Conservation (phyloP, 1,140 invertebrate genomes). For the Drosophila orosa region DNA sequence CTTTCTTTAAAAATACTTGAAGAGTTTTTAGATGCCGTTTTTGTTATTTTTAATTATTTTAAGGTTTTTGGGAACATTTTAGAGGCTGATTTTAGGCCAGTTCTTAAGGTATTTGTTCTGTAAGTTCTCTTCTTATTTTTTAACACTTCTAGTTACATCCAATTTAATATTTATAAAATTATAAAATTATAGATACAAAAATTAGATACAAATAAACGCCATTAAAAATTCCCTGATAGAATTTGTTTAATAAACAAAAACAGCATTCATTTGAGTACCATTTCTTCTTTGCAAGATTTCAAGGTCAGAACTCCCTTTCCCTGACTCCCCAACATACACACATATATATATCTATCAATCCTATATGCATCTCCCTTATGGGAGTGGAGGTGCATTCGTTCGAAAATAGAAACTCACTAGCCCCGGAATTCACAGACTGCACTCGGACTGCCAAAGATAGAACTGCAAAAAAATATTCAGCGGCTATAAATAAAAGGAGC, state of each 20-base stretch:
- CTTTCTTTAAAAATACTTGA: no score
- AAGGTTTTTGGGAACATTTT: not conserved
- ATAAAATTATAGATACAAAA: not conserved
- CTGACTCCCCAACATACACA: not conserved
- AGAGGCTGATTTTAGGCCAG: not conserved
- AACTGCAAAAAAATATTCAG: conserved; percentile 40
- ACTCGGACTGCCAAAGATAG: conserved; percentile 44
- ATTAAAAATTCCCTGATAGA: not conserved
- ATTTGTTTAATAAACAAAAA: not conserved
- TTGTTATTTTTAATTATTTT: no score
- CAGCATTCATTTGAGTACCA: not conserved
- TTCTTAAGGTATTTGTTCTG: no score
- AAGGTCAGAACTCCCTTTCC: conserved; percentile 44
- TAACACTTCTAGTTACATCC: no score
- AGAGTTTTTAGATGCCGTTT: no score
- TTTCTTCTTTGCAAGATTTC: conserved; percentile 5
- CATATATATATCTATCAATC: not conserved
- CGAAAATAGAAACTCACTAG: conserved; percentile 45
- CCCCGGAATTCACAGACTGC: conserved; percentile 50
- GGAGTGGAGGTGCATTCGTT: conserved; percentile 22
- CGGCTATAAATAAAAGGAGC: conserved; percentile 53
- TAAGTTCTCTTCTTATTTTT: no score
- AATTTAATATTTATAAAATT: not conserved
- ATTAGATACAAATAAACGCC: not conserved
- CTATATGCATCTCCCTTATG: conserved; percentile 32